These are phyloP conservation scores for Leptinotarsa peninsularis DNA, from an alignment of 2,888 invertebrate species.

Conservation along the genomic window DNA sequence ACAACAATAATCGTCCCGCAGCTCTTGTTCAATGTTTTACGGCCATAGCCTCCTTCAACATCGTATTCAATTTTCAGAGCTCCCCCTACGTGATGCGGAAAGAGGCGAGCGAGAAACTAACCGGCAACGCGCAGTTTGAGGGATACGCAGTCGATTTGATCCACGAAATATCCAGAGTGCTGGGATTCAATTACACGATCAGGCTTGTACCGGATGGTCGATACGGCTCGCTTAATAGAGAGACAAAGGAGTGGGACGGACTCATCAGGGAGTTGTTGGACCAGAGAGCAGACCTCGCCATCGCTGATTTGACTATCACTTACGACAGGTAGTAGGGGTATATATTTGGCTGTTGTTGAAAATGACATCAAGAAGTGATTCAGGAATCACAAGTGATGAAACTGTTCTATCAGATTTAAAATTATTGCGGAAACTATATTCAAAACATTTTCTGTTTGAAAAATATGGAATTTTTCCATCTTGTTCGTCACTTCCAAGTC, in stretches of 20 bases:
- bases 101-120: conserved; percentile 84
- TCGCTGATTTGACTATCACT: conserved; percentile 97
- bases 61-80: conserved; percentile 74
- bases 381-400: too few relatives aligned
- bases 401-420: too few relatives aligned
- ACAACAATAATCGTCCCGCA: too few relatives aligned
- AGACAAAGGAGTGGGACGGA: conserved; percentile 91
- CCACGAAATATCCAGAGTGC: conserved; percentile 87
- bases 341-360: not conserved
- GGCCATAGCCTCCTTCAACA: not conserved
- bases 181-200: conserved; percentile 90
- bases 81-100: conserved; percentile 96
- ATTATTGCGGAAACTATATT: too few relatives aligned
- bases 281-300: conserved; percentile 93
- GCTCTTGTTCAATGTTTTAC: too few relatives aligned
- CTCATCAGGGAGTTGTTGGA: conserved; percentile 91
- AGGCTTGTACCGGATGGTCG: conserved; percentile 87
- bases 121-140: conserved; percentile 93
- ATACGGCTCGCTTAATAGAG: conserved; percentile 84
- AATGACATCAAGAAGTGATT: not conserved
- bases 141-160: conserved; percentile 96
- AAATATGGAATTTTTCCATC: too few relatives aligned
- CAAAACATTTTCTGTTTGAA: too few relatives aligned
- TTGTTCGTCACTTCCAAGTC: too few relatives aligned
- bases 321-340: conserved; percentile 73